Base-by-base conservation (phyloP, 2,888 invertebrate species). In the Eumacrocentrus americanus region DNA sequence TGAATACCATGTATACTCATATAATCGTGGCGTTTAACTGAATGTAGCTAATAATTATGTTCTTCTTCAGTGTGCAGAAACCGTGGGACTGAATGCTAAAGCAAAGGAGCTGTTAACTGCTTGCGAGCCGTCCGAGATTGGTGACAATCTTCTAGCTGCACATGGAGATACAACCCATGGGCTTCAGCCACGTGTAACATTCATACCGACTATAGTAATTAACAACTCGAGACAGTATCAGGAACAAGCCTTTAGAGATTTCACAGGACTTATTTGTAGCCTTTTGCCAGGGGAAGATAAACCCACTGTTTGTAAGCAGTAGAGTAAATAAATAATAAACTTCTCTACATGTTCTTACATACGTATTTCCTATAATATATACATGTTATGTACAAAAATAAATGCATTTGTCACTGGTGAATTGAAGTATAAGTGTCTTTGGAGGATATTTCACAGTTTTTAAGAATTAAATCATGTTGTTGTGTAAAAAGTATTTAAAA, bases 151-250 rank as follows among this genome's bases (percentile, higher is more conserved):
- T 18, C 70, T 84, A 29, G 79, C 73, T 0, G 63, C 62, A 7
- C 67, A 79, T 44, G 84, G 84, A 1, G 70, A 80, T 38, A 75
- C 63, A 63, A 82, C 83, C 0, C 61, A 71, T 3, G 68, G 69
- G 0, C 60, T 82, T 3, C 25, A 69, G 2, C 76, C 81, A 3
- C 60, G 63, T 2, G 68, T 83, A 14, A 52, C 65, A 7, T 82
- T 79, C 61, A 80, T 84, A 0, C 84, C 84, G 5, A 79, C 82
- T 0, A 74, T 84, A 35, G 67, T 79, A 2, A 76, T 83, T 60
- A 81, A 84, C 53, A 40, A 67, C 38, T 53, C 70, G 3, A 29
- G 58, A 44, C 65, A 69, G 16, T 69, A 68, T 53, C 74, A 74
- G 52, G 11, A 25, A 0, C 38, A 35, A 5, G 70, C 70, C 0